phyloP scores from a whole-genome alignment of 2,113 vertebrate species.

The Uria lomvia region DNA sequence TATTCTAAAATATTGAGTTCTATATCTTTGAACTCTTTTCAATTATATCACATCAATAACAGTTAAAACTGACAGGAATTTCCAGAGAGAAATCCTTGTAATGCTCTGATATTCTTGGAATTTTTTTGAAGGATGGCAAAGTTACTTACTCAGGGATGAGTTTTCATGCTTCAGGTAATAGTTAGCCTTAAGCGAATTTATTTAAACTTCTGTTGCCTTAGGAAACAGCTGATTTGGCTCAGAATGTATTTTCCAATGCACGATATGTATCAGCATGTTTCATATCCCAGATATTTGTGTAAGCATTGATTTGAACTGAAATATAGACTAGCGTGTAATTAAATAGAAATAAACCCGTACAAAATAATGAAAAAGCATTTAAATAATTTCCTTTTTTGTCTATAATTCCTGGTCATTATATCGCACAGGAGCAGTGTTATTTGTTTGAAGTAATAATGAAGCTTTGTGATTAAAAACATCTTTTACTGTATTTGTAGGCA shows the following conservation, averaged over 20 bases:
- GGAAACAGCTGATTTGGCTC: neutral
- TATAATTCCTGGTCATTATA: neutral
- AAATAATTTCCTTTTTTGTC: neutral
- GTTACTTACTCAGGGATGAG: neutral
- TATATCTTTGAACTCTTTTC: neutral
- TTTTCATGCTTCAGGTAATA: neutral
- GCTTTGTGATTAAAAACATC: neutral
- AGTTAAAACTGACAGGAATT: neutral
- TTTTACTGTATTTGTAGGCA: neutral
- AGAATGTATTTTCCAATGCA: neutral
- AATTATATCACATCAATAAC: neutral
- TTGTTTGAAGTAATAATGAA: neutral
- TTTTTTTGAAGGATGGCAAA: neutral
- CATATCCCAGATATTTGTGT: neutral
- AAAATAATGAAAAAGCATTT: neutral
- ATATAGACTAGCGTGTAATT: neutral
- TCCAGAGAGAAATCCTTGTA: neutral
- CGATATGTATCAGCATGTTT: neutral
- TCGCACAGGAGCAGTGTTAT: neutral
- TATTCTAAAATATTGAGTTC: neutral
- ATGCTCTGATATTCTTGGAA: neutral
- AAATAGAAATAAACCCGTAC: neutral
- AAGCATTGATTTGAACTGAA: neutral
- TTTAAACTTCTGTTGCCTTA: neutral
- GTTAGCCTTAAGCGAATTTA: neutral